phyloP scores from a whole-genome alignment of 2,113 vertebrate species.

The Arenaria interpres region DNA sequence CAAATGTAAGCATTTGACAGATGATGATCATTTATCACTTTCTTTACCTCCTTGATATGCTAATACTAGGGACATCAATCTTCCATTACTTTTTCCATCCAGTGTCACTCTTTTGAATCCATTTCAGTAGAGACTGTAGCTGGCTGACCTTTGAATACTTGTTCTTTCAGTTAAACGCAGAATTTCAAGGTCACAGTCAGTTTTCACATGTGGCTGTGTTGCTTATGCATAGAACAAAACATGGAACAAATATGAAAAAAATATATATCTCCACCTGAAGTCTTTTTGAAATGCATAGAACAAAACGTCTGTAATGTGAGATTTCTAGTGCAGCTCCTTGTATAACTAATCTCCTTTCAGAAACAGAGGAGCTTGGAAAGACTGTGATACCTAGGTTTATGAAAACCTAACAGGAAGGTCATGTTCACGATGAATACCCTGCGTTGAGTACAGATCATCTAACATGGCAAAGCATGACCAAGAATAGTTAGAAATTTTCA shows the following conservation, averaged over 20 bases:
- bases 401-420: background rate
- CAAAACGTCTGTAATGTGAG: background rate
- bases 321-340: background rate
- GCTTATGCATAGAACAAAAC: background rate
- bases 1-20: background rate
- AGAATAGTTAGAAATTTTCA: background rate
- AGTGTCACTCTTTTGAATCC: background rate
- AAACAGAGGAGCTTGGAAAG: background rate
- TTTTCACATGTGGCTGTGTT: background rate
- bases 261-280: background rate
- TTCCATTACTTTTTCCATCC: background rate
- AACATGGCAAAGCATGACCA: background rate
- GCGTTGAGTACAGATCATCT: background rate
- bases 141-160: background rate
- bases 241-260: background rate
- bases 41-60: background rate
- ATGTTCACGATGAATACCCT: background rate
- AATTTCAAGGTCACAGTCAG: background rate
- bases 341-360: background rate
- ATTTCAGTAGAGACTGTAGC: background rate
- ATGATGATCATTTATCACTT: background rate
- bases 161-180: background rate
- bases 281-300: background rate
- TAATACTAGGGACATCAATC: background rate
- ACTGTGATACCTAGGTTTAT: background rate